A percentile compares a stretch with the other conserved stretches of the same genome.
Evolutionary conservation across 2,113 vertebrate genomes (phyloP).

Genomic region (Otocyon megalotis): DNA sequence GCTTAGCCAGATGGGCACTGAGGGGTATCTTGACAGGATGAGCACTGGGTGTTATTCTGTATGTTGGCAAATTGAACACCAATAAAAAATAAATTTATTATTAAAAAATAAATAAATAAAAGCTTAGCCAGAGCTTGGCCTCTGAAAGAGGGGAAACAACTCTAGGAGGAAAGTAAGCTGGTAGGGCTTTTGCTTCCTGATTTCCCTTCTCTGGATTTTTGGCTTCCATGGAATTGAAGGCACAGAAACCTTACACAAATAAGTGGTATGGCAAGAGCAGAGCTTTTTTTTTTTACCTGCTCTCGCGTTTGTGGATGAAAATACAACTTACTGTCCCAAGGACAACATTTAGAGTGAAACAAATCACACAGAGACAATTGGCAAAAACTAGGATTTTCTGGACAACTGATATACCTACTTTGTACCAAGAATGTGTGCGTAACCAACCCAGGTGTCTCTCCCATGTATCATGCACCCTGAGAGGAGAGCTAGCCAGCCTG

Average conservation of each 20-base stretch:
- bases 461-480: background rate
- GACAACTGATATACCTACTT: background rate
- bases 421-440: background rate
- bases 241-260: background rate
- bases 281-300: background rate
- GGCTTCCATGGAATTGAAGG: background rate
- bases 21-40: too few species aligned
- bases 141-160: background rate
- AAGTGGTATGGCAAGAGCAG: background rate
- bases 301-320: background rate
- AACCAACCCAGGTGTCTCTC: background rate
- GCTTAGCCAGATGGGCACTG: background rate
- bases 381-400: background rate
- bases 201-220: background rate
- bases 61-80: too few species aligned
- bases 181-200: background rate
- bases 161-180: background rate
- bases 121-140: background rate
- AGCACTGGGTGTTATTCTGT: too few species aligned
- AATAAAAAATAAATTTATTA: too few species aligned
- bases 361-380: background rate
- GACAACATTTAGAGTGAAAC: background rate
- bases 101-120: background rate
- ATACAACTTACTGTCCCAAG: background rate
- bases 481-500: background rate